A percentile compares a stretch with the other conserved stretches of the same genome.
Conservation (phyloP, 2,113 vertebrate species). For the Gambusia affinis region DNA sequence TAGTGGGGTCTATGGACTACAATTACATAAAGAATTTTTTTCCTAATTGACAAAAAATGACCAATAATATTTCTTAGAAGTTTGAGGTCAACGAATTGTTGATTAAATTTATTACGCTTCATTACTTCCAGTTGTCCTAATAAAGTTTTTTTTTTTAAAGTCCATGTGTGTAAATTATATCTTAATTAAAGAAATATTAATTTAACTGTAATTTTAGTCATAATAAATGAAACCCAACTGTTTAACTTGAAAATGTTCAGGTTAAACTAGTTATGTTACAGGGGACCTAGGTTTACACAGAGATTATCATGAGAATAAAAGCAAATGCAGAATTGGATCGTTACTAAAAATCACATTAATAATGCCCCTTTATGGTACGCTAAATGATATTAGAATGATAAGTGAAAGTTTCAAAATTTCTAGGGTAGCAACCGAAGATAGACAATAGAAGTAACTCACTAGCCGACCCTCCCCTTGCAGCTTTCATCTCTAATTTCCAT, state of each 20-base stretch:
- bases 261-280: not conserved
- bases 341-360: constrained; percentile 2
- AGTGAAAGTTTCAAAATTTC: constrained; percentile 37
- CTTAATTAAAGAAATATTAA: not conserved
- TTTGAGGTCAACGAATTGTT: constrained; percentile 1
- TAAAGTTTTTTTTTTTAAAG: not conserved
- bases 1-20: not conserved
- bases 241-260: not conserved
- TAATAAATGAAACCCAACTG: not conserved
- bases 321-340: constrained; percentile 2
- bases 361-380: constrained; percentile 35
- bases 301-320: not conserved
- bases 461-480: constrained; percentile 56
- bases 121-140: not conserved
- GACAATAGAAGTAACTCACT: constrained; percentile 40
- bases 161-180: not conserved
- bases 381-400: constrained; percentile 27
- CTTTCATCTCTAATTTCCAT: constrained; percentile 72
- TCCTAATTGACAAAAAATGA: not conserved
- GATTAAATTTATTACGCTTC: not conserved
- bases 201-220: not conserved
- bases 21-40: not conserved
- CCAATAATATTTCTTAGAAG: not conserved
- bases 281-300: too few relatives aligned
- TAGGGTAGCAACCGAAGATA: constrained; percentile 40